Base-by-base conservation (phyloP, 2,888 invertebrate species). In the Dioctria linearis region DNA sequence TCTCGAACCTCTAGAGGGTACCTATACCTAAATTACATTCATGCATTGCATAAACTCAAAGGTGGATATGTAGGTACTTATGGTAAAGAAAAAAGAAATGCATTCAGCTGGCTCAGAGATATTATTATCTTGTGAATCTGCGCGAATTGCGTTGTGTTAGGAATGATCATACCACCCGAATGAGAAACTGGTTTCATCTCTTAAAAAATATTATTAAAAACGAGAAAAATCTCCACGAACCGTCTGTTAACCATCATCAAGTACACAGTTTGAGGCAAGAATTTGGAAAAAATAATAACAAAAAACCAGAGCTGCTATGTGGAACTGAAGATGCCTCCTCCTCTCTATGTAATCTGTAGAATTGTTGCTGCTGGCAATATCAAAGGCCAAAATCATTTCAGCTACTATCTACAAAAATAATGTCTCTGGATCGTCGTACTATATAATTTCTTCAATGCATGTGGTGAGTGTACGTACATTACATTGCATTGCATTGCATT, bases 221-320 rank as follows among this genome's bases (percentile, higher is more conserved):
- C n/a, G 63, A 65, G 40, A 65, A 65, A 65, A 65, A 40, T 1
- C 5, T 13, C 11, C 65, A 11, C 65, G 65, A 40, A 65, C 42
- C 65, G 65, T 40, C 65, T 65, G 11, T 65, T 65, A 65, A 25
- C 25, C 25, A 25, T 42, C 65, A 65, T 40, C 65, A 37, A 39
- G 65, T 39, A 65, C 25, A 25, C 13, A 42, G 42, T 42, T n/a
- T 40, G 65, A 5, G 5, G 65, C 65, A 39, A 39, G 39, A 40
- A 65, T 65, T 65, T 65, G 65, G 65, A 65, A 42, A 65, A 65
- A 65, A 65, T 65, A 65, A 65, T 65, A 42, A 65, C 40, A 65
- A 65, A 65, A 65, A 40, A 5, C 65, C 42, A 42, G 42, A 40
- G 65, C 40, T 40, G 65, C 40, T 40, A 63, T 37, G 61, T 63